Evolutionary conservation across 2,888 invertebrate genomes (phyloP).

Genomic region (Brassicogethes aeneus): DNA sequence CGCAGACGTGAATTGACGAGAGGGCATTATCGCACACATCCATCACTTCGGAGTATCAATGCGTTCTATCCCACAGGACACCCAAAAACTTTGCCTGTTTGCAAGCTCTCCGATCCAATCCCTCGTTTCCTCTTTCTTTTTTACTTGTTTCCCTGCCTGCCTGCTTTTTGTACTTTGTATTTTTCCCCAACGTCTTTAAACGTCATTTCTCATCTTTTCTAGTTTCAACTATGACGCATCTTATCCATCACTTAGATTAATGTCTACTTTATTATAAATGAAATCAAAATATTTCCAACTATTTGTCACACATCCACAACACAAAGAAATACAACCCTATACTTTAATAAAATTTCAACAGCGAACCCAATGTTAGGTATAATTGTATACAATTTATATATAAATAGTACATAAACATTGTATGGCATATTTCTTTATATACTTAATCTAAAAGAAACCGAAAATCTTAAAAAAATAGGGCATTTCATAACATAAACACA

Average conservation of each 20-base stretch:
- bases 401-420: too few species aligned
- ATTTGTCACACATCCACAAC: background rate
- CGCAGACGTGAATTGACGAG: conserved; percentile 46
- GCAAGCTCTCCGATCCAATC: conserved; percentile 34
- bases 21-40: conserved; percentile 46
- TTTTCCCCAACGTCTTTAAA: conserved; percentile 33
- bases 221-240: conserved; percentile 41
- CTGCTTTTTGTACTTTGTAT: conserved; percentile 35
- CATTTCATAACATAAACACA: too few species aligned
- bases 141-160: conserved; percentile 6
- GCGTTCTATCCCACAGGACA: conserved; percentile 42
- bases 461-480: too few species aligned
- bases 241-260: conserved; percentile 39
- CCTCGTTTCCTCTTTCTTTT: conserved; percentile 20
- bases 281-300: conserved; percentile 9
- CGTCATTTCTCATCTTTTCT: conserved; percentile 42
- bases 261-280: conserved; percentile 16
- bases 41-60: conserved; percentile 45
- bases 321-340: background rate
- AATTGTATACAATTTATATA: too few species aligned
- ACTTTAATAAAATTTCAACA: too few species aligned
- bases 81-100: conserved; percentile 39
- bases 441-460: too few species aligned
- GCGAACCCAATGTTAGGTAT: too few species aligned
- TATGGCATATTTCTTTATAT: too few species aligned